These are phyloP conservation scores for Neopelma chrysocephalum DNA, from an alignment of 2,797 vertebrate species.

Conservation along the genomic window DNA sequence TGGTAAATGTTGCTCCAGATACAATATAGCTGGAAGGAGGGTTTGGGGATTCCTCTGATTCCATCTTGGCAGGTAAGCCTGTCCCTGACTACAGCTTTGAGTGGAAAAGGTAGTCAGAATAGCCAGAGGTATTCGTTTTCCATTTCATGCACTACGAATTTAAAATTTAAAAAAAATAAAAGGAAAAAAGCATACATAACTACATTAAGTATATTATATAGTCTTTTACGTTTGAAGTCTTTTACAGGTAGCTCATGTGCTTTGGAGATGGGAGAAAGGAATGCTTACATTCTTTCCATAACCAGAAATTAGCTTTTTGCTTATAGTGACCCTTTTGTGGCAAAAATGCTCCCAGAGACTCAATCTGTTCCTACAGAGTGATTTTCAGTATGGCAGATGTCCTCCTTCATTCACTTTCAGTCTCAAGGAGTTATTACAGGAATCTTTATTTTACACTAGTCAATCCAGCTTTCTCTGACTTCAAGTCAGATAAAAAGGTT, in stretches of 20 bases:
- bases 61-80: neutral
- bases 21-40: neutral
- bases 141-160: neutral
- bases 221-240: neutral
- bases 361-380: neutral
- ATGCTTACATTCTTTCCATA: neutral
- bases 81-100: neutral
- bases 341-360: neutral
- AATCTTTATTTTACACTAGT: neutral
- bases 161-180: neutral
- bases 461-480: neutral
- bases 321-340: neutral
- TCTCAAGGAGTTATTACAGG: neutral
- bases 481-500: neutral
- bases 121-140: neutral
- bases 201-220: neutral
- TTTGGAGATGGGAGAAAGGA: neutral
- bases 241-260: neutral
- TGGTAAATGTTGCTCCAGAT: neutral
- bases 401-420: neutral
- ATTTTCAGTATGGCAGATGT: neutral
- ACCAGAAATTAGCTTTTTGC: neutral
- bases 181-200: neutral
- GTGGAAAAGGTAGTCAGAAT: neutral
- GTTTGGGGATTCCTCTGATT: neutral